Base-by-base conservation (phyloP, 2,113 vertebrate genomes). In the Brachionichthys hirsutus region DNA sequence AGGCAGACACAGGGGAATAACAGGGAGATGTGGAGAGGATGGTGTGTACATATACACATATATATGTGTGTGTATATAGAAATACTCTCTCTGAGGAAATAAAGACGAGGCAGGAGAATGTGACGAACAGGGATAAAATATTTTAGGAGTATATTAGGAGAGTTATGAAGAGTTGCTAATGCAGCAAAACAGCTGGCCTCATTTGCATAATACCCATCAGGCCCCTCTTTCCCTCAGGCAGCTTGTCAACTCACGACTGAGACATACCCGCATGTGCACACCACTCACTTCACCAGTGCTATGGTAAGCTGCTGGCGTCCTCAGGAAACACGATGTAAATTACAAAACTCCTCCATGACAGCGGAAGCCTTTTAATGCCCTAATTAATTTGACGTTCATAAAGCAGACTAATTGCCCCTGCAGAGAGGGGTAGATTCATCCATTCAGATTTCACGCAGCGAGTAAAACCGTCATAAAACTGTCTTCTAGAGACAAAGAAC, bases 131-230 rank as follows among this genome's bases (percentile, higher is more conserved):
- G 67, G 45, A 59, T 67, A 34, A 58, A 54, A 73, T 72, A 73
- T 82, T 80, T 77, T 74, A 62, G 72, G 64, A 73, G 63, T 78
- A 78, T 3, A 50, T 60, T 61, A 54, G 54, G 77, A 73, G 77
- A 67, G 69, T 73, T 75, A 75, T 67, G 66, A 70, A 64, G 73
- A 76, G 61, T 77, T 80, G 74, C 78, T 70, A 73, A 59, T 75
- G 80, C 69, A 76, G 72, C 70, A 81, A n/a, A 89, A 89, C 87
- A 87, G 85, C 85, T 89, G 82, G 83, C 72, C 9, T 83, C 62
- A 89, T 89, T 86, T 86, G 80, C 87, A 89, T 87, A 86, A 80
- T 80, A 81, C 74, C 85, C 83, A 87, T 83, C 80, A 86, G 80
- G 67, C 73, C 70, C 46, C 49, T 63, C 66, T 83, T 74, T 79